phyloP scores from a whole-genome alignment of 2,113 vertebrate genomes.

The Gobius niger region DNA sequence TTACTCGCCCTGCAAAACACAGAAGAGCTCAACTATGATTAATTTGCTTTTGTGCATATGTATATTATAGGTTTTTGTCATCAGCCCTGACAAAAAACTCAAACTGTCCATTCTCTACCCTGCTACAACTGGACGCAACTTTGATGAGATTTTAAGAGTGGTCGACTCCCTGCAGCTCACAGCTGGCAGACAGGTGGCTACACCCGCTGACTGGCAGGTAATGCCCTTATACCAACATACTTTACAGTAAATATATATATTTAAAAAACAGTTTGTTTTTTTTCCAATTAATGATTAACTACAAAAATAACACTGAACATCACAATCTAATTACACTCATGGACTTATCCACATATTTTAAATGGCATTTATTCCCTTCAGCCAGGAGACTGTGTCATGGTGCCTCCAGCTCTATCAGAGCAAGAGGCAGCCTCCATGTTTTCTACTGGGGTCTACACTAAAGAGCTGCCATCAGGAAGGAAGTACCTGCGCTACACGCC shows the following conservation, averaged over 20 bases:
- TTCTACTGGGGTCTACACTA: constrained; percentile 85
- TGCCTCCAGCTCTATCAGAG: constrained; percentile 84
- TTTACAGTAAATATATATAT: not conserved
- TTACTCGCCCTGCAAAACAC: not conserved
- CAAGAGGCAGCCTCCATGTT: constrained; percentile 86
- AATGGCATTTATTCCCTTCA: constrained; percentile 45
- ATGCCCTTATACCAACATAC: not conserved
- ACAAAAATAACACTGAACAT: not conserved
- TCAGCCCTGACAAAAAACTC: constrained; percentile 91
- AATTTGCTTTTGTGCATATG: not conserved
- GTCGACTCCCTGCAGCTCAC: constrained; percentile 91
- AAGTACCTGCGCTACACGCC: constrained; percentile 94
- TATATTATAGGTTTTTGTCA: constrained; percentile 84
- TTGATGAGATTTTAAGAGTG: constrained; percentile 91
- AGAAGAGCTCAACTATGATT: not conserved
- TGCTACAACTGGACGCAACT: constrained; percentile 91
- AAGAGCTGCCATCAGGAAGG: constrained; percentile 89
- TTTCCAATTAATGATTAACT: not conserved
- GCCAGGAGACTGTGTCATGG: constrained; percentile 89
- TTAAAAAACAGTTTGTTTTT: not conserved
- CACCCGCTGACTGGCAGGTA: constrained; percentile 94
- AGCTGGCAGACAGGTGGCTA: constrained; percentile 81
- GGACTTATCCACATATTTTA: not conserved
- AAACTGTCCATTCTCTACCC: constrained; percentile 93
- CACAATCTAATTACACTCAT: not conserved